phyloP scores from a whole-genome alignment of 2,888 invertebrate species.

The Dyspetes luteomarginatus region DNA sequence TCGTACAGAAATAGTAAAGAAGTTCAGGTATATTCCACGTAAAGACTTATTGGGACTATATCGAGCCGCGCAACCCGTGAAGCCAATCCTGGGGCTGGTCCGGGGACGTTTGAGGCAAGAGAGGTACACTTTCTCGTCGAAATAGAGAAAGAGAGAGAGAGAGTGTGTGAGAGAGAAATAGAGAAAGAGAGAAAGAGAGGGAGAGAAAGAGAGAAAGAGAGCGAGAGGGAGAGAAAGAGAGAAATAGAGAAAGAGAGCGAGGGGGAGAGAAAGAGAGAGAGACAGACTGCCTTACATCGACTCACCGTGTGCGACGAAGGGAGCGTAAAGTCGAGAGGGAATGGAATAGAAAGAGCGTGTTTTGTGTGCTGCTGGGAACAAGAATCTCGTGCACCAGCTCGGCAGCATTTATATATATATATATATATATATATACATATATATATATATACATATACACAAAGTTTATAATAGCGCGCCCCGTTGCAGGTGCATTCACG shows the following conservation, averaged over 20 bases:
- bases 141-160: too few relatives aligned
- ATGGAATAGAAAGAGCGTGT: slow-evolving; percentile 18
- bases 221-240: background rate
- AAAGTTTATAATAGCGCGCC: slow-evolving; percentile 17
- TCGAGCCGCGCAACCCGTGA: too few relatives aligned
- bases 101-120: too few relatives aligned
- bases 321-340: slow-evolving; percentile 55
- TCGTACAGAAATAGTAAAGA: too few relatives aligned
- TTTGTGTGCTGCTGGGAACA: slow-evolving; percentile 53
- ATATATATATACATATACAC: background rate
- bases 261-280: slow-evolving; percentile 28
- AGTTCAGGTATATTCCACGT: too few relatives aligned
- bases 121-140: too few relatives aligned
- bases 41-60: too few relatives aligned
- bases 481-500: slow-evolving; percentile 67
- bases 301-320: slow-evolving; percentile 36
- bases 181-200: too few relatives aligned
- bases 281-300: slow-evolving; percentile 28
- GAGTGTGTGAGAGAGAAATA: too few relatives aligned
- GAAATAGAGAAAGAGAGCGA: slow-evolving; percentile 31
- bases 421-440: background rate
- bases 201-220: too few relatives aligned
- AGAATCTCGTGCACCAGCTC: slow-evolving; percentile 55
- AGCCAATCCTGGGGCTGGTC: too few relatives aligned
- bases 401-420: slow-evolving; percentile 17